Base-by-base conservation (phyloP, 2,113 vertebrate genomes). In the Callopanchax toddi region DNA sequence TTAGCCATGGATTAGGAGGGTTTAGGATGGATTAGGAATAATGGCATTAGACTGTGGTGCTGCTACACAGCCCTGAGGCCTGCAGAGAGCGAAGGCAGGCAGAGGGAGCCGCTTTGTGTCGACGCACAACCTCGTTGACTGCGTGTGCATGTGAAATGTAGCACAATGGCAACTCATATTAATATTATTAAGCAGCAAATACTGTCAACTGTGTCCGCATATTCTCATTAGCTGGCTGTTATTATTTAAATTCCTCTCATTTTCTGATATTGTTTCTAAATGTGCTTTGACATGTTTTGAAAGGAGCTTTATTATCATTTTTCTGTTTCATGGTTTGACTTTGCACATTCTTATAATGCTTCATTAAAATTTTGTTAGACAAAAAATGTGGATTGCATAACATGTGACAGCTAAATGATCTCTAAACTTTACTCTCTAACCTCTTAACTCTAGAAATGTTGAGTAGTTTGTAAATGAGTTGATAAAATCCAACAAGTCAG, bases 1-100 rank as follows among this genome's bases (percentile, higher is more conserved):
- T 90, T 90, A 90, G 87, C 89, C 79, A 86, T 70, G 87, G 87
- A 88, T 90, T 90, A 89, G 89, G 86, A 88, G 87, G 89, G 78
- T 87, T 90, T 90, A 89, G 67, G 61, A 73, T 71, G 87, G 89
- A 89, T 90, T 89, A 90, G 87, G 86, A 88, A 90, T 90, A 90
- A 90, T 90, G 87, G 87, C 86, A 90, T 90, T 90, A 90, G 87
- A 78, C 83, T 75, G 82, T 65, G 74, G 77, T 59, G 81, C 81
- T 72, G 81, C 87, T 77, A 76, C 87, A 82, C 77, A 78, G 83
- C 68, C 84, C 84, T 46, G 81, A 73, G 79, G 83, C 81, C 84
- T 57, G 11, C 67, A 45, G 84, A 79, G 87, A 84, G 81, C 71
- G 76, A 82, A 71, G 76, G 60, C 69, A 58, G 63, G 56, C 51